Conservation (phyloP, 1,140 invertebrate species). For the Drosophila arizonae region DNA sequence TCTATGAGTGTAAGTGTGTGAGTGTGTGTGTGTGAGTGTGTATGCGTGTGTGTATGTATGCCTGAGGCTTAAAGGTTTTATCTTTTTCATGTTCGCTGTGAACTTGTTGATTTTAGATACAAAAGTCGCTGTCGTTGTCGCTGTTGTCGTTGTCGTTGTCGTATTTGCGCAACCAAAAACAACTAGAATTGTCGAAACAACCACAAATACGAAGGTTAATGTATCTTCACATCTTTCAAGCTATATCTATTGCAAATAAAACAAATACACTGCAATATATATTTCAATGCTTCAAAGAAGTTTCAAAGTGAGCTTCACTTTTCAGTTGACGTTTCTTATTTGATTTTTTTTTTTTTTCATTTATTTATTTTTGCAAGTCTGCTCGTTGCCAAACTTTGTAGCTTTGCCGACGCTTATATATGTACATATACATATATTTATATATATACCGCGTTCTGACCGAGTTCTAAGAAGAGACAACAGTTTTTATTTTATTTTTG, state of each 20-base stretch:
- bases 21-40: conserved; percentile 17
- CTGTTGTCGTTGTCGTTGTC: conserved; percentile 26
- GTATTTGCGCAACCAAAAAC: conserved; percentile 72
- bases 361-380: conserved; percentile 34
- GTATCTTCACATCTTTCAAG: conserved; percentile 65
- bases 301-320: conserved; percentile 28
- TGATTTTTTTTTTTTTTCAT: neutral
- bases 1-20: no score
- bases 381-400: conserved; percentile 30
- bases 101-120: conserved; percentile 81
- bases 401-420: conserved; percentile 33
- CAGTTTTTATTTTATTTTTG: conserved; percentile 11
- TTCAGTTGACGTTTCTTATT: conserved; percentile 17
- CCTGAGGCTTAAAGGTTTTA: conserved; percentile 73
- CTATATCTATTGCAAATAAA: conserved; percentile 74
- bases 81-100: conserved; percentile 66
- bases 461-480: conserved; percentile 33
- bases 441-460: conserved; percentile 3
- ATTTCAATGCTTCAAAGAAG: conserved; percentile 9
- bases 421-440: conserved; percentile 3
- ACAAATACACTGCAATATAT: conserved; percentile 34
- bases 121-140: conserved; percentile 54
- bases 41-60: conserved; percentile 46
- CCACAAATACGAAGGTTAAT: conserved; percentile 72
- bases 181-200: conserved; percentile 72